A percentile compares a stretch with the other conserved stretches of the same genome.
phyloP scores from a whole-genome alignment of 2,113 vertebrate genomes.

The Hymenochirus boettgeri region DNA sequence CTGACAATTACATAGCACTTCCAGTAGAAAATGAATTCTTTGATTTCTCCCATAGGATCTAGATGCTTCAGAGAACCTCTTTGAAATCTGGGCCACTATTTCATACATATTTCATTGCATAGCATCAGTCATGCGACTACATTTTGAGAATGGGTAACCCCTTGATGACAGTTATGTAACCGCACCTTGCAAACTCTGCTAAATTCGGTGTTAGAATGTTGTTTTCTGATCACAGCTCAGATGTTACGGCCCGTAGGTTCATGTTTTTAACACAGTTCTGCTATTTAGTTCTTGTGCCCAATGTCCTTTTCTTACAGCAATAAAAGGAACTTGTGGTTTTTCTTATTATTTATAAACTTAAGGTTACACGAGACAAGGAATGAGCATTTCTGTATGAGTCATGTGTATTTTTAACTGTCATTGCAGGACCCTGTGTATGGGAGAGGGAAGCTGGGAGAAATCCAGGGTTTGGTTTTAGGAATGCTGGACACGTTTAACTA shows the following conservation, averaged over 20 bases:
- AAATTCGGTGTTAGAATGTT: not conserved
- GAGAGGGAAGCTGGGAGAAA: conserved; percentile 90
- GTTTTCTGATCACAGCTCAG: not conserved
- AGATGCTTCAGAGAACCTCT: conserved; percentile 23
- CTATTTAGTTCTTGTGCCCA: too few species aligned
- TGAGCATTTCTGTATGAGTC: too few species aligned
- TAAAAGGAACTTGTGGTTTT: too few species aligned
- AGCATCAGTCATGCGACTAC: conserved; percentile 13
- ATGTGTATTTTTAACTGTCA: conserved; percentile 12
- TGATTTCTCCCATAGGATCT: conserved; percentile 15
- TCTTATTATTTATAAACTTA: too few species aligned
- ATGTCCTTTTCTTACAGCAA: too few species aligned
- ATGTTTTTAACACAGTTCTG: not conserved
- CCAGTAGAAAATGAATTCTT: not conserved
- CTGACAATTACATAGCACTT: not conserved
- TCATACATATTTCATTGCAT: conserved; percentile 39
- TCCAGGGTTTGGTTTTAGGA: conserved; percentile 89
- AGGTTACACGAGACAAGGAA: too few species aligned
- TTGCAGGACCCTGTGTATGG: conserved; percentile 92
- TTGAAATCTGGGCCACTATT: conserved; percentile 41
- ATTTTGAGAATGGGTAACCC: conserved; percentile 14
- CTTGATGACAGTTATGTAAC: not conserved
- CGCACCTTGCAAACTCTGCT: not conserved
- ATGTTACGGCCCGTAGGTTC: not conserved
- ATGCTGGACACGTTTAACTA: conserved; percentile 97